Percentiles rank a stretch among this genome's conserved stretches.
These are phyloP conservation scores for Delphinus delphis DNA, from an alignment of 2,113 vertebrate species.

Conservation along the genomic window DNA sequence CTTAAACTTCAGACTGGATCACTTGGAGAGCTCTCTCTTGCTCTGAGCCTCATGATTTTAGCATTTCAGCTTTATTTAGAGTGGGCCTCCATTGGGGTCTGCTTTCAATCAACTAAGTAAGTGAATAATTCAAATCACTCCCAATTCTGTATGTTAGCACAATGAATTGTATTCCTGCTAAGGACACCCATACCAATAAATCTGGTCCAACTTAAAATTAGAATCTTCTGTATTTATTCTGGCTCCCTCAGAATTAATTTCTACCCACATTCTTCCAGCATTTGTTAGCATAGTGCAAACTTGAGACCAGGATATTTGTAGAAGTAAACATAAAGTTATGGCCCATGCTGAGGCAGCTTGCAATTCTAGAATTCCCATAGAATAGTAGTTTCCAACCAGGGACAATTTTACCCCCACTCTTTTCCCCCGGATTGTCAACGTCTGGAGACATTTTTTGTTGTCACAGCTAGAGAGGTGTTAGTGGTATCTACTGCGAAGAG, in stretches of 20 bases:
- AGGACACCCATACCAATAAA: neutral
- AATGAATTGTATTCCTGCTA: neutral
- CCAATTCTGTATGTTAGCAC: neutral
- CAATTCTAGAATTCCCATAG: neutral
- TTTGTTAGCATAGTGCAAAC: neutral
- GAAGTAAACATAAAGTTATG: neutral
- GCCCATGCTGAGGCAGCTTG: neutral
- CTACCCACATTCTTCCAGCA: neutral
- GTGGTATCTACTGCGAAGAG: neutral
- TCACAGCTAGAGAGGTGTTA: neutral
- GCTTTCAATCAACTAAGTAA: neutral
- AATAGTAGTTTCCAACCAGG: neutral
- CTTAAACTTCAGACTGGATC: neutral
- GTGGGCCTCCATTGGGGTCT: neutral
- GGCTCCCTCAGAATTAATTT: neutral
- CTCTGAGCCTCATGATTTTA: neutral
- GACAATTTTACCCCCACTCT: neutral
- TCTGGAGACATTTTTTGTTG: neutral
- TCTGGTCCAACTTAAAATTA: neutral
- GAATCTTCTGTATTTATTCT: neutral
- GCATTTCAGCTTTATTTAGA: neutral
- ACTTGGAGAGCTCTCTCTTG: neutral
- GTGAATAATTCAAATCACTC: neutral
- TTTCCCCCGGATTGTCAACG: neutral
- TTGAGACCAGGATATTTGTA: neutral